Percentiles rank a stretch among this genome's conserved stretches.
Conservation (phyloP, 2,888 invertebrate species). For the Lasius platythorax region DNA sequence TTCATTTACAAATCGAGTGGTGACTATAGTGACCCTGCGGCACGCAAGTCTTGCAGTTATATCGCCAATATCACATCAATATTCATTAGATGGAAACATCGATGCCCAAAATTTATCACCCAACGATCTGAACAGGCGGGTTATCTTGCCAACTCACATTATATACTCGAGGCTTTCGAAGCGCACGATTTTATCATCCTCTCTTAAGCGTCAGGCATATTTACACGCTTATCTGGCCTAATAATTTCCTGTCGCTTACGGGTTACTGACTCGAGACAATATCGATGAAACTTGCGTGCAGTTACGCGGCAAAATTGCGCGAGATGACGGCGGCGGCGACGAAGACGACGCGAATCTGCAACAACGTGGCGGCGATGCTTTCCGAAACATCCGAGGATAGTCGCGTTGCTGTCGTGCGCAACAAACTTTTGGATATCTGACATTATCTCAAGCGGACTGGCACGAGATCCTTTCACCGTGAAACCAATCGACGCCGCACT, state of each 20-base stretch:
- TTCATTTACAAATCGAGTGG: constrained; percentile 6
- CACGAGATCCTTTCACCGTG: constrained; percentile 38
- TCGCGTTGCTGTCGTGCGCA: constrained; percentile 39
- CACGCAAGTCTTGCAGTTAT: background rate
- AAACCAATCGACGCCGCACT: constrained; percentile 54
- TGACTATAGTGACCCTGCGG: background rate
- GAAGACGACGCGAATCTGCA: constrained; percentile 19
- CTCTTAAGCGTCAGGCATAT: constrained; percentile 37
- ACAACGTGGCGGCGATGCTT: constrained; percentile 42
- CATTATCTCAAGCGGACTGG: constrained; percentile 56
- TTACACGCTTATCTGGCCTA: constrained; percentile 49
- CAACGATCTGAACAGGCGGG: background rate
- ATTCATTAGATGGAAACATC: constrained; percentile 24
- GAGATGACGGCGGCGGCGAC: constrained; percentile 3
- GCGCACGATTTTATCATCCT: constrained; percentile 30
- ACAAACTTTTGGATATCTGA: constrained; percentile 57
- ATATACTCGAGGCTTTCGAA: background rate
- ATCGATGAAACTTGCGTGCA: constrained; percentile 50
- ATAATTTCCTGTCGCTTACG: constrained; percentile 53
- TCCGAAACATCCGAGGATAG: constrained; percentile 48
- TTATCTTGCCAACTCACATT: constrained; percentile 1
- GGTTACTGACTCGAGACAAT: constrained; percentile 54
- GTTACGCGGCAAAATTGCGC: constrained; percentile 48
- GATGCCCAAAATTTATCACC: constrained; percentile 12
- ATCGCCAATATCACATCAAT: constrained; percentile 11